Evolutionary conservation across 2,888 invertebrate species (phyloP), one percentile per base, ranked within the genome.

Genomic region (Drosophila putrida): DNA sequence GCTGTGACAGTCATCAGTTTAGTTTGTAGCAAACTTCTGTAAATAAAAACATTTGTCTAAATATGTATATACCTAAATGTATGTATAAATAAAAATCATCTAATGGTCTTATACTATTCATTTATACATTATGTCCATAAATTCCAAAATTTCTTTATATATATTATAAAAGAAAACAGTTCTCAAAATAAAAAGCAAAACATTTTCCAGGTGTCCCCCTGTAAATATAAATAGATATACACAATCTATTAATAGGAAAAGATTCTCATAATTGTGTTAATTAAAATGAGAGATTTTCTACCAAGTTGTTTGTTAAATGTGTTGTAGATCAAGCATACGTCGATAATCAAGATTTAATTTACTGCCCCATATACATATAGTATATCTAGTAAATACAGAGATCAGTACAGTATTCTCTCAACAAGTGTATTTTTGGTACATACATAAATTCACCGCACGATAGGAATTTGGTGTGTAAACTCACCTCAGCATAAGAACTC

Each of bases 1-100:
- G 61, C 75, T 59, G 60, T 73, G 43, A 60, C 78, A 86, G 77
- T 88, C 71, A 70, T 80, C 49, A 71, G 58, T 44, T 51, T 88
- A 75, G 63, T 67, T 50, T 57, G 5, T 57, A 70, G 41, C 54
- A 50, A 44, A 50, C 43, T 61, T 0, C 36, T 67, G 38, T 75
- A 75, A 63, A 64, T 47, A 20, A 49, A 33, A 9, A 20, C 5
- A 20, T 20, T 3, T 20, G 20, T 20, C 1, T 20, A 20, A 20
- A 20, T 20, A 20, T 20, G 20, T 20, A 20, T 20, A 3, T 20
- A 20, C 20, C 3, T 1, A 20, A 20, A 49, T 33, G 6, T 31
- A 10, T 33, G 31, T 49, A 49, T 33, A 49, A 33, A 49, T 33
- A 2, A 15, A 20, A 49, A 20, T 20, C 10, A 51, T 55, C 61